Percentiles rank a stretch among this genome's conserved stretches.
These are phyloP conservation scores for Hypercompe scribonia DNA, from an alignment of 2,888 invertebrate genomes.

Conservation along the genomic window DNA sequence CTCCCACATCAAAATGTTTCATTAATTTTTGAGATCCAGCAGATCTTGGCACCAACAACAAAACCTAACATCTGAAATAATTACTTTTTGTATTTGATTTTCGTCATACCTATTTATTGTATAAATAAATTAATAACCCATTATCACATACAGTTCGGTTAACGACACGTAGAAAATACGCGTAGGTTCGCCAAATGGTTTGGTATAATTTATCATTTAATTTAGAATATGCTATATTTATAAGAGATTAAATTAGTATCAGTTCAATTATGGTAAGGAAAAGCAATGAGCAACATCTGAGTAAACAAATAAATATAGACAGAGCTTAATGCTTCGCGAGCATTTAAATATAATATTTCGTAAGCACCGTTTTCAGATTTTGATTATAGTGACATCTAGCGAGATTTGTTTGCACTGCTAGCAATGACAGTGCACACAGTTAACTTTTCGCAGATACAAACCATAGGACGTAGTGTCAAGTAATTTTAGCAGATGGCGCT, in stretches of 20 bases:
- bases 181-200: slow-evolving; percentile 35
- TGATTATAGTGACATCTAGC: slow-evolving; percentile 42
- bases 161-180: neutral
- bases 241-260: slow-evolving; percentile 32
- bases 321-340: neutral
- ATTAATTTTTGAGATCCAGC: neutral
- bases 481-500: slow-evolving; percentile 38
- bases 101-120: neutral
- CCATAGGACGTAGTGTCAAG: slow-evolving; percentile 20
- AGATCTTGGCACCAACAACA: neutral
- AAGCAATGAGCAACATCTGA: slow-evolving; percentile 25
- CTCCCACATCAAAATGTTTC: neutral
- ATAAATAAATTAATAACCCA: neutral
- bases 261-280: slow-evolving; percentile 44
- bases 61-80: neutral
- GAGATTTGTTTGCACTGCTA: slow-evolving; percentile 16
- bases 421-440: neutral
- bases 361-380: slow-evolving; percentile 4
- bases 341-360: neutral
- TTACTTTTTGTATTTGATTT: neutral
- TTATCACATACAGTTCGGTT: neutral
- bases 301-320: slow-evolving; percentile 35
- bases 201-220: slow-evolving; percentile 34
- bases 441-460: slow-evolving; percentile 19
- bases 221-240: slow-evolving; percentile 35